A percentile compares a stretch with the other conserved stretches of the same genome.
Conservation (phyloP, 2,797 vertebrate species). For the Phalanger gymnotis region DNA sequence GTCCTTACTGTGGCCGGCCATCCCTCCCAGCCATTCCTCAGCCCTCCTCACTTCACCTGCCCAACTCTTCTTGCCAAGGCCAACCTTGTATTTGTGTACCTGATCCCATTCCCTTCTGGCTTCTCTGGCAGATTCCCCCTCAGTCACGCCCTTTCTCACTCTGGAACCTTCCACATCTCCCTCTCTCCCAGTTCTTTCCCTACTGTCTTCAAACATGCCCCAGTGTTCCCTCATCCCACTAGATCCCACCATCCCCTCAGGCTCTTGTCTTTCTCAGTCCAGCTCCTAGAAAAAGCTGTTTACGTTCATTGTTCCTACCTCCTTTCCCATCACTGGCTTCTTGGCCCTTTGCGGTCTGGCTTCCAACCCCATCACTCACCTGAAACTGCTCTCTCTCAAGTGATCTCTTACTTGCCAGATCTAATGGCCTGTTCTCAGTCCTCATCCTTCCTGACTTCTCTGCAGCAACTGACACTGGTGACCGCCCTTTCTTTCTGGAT, state of each 20-base stretch:
- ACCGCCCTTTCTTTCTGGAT: background rate
- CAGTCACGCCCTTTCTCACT: background rate
- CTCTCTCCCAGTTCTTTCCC: background rate
- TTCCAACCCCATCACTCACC: background rate
- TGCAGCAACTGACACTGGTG: background rate
- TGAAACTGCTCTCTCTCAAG: background rate
- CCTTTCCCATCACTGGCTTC: background rate
- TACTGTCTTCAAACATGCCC: background rate
- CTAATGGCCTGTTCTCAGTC: background rate
- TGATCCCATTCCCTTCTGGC: background rate
- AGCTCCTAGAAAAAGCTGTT: background rate
- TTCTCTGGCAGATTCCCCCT: background rate
- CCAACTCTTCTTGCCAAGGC: background rate
- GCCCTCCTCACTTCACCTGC: background rate
- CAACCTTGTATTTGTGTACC: background rate
- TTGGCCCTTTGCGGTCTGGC: background rate
- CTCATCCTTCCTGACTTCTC: background rate
- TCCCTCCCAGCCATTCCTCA: background rate
- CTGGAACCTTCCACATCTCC: background rate
- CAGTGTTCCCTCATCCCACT: background rate
- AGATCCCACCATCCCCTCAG: background rate
- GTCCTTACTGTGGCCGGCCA: background rate
- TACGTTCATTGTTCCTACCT: background rate
- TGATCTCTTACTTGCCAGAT: background rate
- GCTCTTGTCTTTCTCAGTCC: background rate